Evolutionary conservation across 2,888 invertebrate genomes (phyloP).

Genomic region (Pachliopta kotzebuea): DNA sequence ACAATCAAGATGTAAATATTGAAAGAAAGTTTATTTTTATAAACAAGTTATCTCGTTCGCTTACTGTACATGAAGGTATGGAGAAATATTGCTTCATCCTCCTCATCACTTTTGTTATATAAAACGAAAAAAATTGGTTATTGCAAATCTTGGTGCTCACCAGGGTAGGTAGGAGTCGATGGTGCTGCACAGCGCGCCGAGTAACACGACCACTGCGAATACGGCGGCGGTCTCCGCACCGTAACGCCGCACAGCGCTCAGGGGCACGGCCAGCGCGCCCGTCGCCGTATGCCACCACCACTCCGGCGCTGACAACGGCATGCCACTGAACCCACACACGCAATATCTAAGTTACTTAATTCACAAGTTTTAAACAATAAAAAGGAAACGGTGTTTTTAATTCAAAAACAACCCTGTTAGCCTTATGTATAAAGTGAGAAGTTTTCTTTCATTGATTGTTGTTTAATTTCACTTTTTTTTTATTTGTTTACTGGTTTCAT

Average conservation of each 20-base stretch:
- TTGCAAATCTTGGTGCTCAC: slow-evolving; percentile 61
- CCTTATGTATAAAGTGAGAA: no score
- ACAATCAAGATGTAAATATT: slow-evolving; percentile 30
- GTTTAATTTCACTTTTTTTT: no score
- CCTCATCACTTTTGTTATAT: neutral
- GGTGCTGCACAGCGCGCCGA: slow-evolving; percentile 90
- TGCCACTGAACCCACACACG: slow-evolving; percentile 71
- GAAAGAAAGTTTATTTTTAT: no score
- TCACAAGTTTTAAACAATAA: no score
- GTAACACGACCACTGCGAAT: slow-evolving; percentile 83
- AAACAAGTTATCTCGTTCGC: no score
- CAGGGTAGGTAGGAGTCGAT: slow-evolving; percentile 89
- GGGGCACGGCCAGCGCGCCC: slow-evolving; percentile 88
- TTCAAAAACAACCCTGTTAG: no score
- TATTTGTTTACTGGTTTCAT: no score
- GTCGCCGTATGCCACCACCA: slow-evolving; percentile 94
- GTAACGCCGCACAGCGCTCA: slow-evolving; percentile 88
- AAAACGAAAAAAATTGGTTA: neutral
- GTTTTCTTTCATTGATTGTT: no score
- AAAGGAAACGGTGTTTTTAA: no score
- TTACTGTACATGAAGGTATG: no score
- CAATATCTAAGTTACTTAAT: no score
- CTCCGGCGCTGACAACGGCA: slow-evolving; percentile 90
- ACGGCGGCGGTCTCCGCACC: slow-evolving; percentile 87
- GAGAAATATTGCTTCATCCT: neutral